Conservation (phyloP, 2,113 vertebrate genomes). For the Salvelinus alpinus region DNA sequence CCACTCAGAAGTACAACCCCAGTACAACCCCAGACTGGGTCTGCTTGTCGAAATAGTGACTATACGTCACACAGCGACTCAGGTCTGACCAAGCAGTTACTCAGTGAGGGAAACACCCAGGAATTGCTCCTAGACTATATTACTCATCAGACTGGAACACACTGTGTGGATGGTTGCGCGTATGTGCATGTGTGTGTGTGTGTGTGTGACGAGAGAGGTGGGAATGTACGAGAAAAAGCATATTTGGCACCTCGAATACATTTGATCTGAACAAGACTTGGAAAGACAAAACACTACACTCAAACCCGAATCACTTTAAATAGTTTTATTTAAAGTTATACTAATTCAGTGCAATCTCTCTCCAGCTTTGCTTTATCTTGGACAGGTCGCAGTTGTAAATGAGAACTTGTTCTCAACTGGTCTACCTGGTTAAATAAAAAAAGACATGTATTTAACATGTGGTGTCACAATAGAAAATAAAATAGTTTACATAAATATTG, state of each 20-base stretch:
- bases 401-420: no score
- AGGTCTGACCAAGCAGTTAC: conserved; percentile 60
- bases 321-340: background rate
- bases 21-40: background rate
- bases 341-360: conserved; percentile 10
- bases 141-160: conserved; percentile 50
- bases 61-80: background rate
- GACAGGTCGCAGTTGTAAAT: conserved; percentile 8
- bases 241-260: conserved; percentile 7
- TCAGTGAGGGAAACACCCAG: conserved; percentile 57
- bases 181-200: background rate
- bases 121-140: conserved; percentile 40
- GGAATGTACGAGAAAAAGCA: background rate
- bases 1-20: background rate
- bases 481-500: no score
- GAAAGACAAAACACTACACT: conserved; percentile 34
- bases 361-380: conserved; percentile 22
- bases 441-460: conserved; percentile 11
- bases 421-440: no score
- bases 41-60: background rate
- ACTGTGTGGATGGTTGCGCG: conserved; percentile 8
- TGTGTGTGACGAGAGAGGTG: background rate
- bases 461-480: conserved; percentile 17
- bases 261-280: conserved; percentile 21
- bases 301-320: conserved; percentile 42